phyloP scores from a whole-genome alignment of 2,888 invertebrate species.

The Leptothorax acervorum region DNA sequence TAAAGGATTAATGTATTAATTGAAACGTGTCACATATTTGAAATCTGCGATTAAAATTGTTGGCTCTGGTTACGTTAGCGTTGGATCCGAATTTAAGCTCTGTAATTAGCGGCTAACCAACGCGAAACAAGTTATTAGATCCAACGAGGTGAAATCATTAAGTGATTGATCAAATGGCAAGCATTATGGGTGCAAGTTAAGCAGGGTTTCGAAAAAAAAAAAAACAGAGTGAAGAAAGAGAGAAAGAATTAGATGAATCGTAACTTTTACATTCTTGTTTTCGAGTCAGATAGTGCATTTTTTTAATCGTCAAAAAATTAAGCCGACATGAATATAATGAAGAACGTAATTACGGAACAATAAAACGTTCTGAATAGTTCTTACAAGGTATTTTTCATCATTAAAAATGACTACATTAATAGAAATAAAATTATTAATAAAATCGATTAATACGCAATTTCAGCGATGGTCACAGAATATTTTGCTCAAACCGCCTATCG shows the following conservation, averaged over 20 bases:
- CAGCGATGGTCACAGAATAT: background rate
- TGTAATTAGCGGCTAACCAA: constrained; percentile 25
- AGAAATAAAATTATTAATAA: background rate
- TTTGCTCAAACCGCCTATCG: background rate
- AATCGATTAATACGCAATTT: constrained; percentile 15
- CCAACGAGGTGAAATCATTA: constrained; percentile 7
- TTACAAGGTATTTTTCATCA: background rate
- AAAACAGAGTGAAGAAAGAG: constrained; percentile 9
- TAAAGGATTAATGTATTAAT: background rate
- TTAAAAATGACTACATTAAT: background rate
- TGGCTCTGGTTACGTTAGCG: background rate
- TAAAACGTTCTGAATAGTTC: background rate
- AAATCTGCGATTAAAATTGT: constrained; percentile 36
- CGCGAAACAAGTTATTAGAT: constrained; percentile 23
- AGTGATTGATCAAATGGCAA: constrained; percentile 29
- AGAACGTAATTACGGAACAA: background rate
- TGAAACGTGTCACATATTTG: background rate
- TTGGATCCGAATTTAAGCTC: constrained; percentile 20
- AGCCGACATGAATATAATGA: background rate
- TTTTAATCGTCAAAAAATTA: background rate
- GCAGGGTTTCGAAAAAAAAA: constrained; percentile 9
- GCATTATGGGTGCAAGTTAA: constrained; percentile 35
- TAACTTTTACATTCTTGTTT: constrained; percentile 1
- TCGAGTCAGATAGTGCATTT: background rate
- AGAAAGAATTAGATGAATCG: background rate